Percentiles rank a stretch among this genome's conserved stretches.
phyloP scores from a whole-genome alignment of 2,888 invertebrate species.

The Petrolisthes cinctipes region DNA sequence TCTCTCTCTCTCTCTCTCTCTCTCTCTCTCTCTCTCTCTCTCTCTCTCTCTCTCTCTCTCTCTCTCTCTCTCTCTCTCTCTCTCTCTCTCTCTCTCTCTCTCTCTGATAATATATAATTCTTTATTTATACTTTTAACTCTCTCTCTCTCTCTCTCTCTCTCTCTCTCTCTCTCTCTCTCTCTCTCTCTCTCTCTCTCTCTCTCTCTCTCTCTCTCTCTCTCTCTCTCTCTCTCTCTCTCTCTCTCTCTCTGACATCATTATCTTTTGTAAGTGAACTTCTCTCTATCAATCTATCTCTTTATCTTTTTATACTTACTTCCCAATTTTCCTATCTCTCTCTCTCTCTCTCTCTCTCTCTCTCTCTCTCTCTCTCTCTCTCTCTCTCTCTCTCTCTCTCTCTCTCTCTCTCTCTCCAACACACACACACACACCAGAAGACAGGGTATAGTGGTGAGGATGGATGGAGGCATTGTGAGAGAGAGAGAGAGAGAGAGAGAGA shows the following conservation, averaged over 20 bases:
- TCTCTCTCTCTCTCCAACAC: neutral
- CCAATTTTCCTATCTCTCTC: too few relatives aligned
- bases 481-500: too few relatives aligned
- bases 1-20: neutral
- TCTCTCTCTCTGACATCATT: conserved; percentile 1
- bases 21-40: neutral
- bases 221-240: conserved; percentile 16
- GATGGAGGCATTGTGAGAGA: too few relatives aligned
- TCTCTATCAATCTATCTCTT: too few relatives aligned
- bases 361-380: conserved; percentile 22
- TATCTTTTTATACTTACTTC: too few relatives aligned
- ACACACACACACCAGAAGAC: neutral
- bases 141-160: neutral
- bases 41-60: neutral
- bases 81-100: conserved; percentile 13
- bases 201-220: conserved; percentile 22
- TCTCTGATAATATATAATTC: neutral
- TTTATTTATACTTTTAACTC: neutral
- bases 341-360: conserved; percentile 19
- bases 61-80: neutral
- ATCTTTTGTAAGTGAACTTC: too few relatives aligned
- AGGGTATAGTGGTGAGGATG: too few relatives aligned
- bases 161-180: conserved; percentile 14
- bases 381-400: conserved; percentile 18
- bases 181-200: conserved; percentile 22